Percentiles rank a stretch among this genome's conserved stretches.
These are phyloP conservation scores for Chrysolina haemoptera DNA, from an alignment of 2,888 invertebrate species.

Conservation along the genomic window DNA sequence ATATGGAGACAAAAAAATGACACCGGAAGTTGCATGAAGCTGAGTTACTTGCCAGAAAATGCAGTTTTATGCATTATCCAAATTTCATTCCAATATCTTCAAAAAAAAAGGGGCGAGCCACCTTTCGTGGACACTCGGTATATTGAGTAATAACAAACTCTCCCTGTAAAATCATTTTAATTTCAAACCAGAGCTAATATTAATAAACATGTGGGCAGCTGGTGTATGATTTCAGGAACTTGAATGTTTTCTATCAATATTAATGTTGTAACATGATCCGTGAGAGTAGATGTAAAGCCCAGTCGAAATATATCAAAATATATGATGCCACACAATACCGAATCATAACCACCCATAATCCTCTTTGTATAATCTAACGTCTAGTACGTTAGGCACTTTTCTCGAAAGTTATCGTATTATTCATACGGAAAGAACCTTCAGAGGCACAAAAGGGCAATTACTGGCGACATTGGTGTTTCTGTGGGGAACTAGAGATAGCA, in stretches of 20 bases:
- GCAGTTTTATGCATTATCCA: too few species aligned
- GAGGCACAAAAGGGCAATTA: slow-evolving; percentile 30
- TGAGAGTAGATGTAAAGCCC: slow-evolving; percentile 5
- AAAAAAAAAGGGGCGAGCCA: too few species aligned
- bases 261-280: slow-evolving; percentile 6
- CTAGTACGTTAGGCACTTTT: slow-evolving; percentile 18
- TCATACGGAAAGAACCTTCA: slow-evolving; percentile 20
- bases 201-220: slow-evolving; percentile 17
- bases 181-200: background rate
- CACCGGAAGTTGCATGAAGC: too few species aligned
- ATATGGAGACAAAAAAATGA: too few species aligned
- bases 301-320: slow-evolving; percentile 11
- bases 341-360: slow-evolving; percentile 22
- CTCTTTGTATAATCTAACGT: slow-evolving; percentile 27
- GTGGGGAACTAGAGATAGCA: slow-evolving; percentile 14
- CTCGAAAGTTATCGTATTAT: slow-evolving; percentile 28
- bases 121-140: too few species aligned
- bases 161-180: background rate
- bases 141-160: background rate
- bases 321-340: background rate
- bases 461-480: slow-evolving; percentile 18
- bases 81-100: too few species aligned
- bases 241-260: slow-evolving; percentile 4
- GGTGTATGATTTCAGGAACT: slow-evolving; percentile 19
- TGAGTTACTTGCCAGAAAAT: too few species aligned